Evolutionary conservation across 64 coral and sea anemone species (phyloP), one percentile per base, ranked within the genome.

Genomic region (Anthopleura sola): DNA sequence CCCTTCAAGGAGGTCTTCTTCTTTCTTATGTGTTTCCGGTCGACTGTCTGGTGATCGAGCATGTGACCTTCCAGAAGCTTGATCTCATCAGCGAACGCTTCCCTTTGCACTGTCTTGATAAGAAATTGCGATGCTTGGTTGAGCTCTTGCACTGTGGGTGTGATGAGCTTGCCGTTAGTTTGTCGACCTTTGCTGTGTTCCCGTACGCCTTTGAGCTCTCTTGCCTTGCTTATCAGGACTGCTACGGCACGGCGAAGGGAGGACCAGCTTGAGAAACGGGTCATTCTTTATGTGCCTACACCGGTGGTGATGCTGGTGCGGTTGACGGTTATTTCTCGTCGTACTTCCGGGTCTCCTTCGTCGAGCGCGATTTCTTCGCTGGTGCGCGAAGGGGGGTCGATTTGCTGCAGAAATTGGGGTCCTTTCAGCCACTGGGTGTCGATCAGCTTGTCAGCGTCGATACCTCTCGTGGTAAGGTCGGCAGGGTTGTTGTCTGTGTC

Each of bases 381-480:
- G 1, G 66, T 14, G 24, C 5, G 62, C 62, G 19, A 4, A 5
- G 32, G 66, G 24, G 32, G 6, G 66, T 13, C 56, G 46, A 36
- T 46, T 2, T 83, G 23, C 21, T 54, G 62, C 38, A 83, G 79
- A 24, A 89, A 89, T n/a, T 83, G 23, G 32, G 87, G 87, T 36
- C 79, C 87, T 19, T 83, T 38, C 24, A 89, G 37, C 87, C 87
- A 83, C 24, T 15, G 3, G 15, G 87, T 36, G 37, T 21, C n/a
- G 8, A 62, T 88, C 32, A 88, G 57, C 44, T 80, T 26, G n/a
- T 66, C 32, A 5, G 87, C 78, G 23, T 50, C 56, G 3, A 32
- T 8, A 24, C 79, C 87, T 38, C 87, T 48, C 5, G 87, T 89
- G n/a, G 86, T 54, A 13, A 26, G 75, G 33, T 88, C 86, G 1